Evolutionary conservation across 2,888 invertebrate species (phyloP), one percentile per base, ranked within the genome.

Genomic region (Meandrusa payeni): DNA sequence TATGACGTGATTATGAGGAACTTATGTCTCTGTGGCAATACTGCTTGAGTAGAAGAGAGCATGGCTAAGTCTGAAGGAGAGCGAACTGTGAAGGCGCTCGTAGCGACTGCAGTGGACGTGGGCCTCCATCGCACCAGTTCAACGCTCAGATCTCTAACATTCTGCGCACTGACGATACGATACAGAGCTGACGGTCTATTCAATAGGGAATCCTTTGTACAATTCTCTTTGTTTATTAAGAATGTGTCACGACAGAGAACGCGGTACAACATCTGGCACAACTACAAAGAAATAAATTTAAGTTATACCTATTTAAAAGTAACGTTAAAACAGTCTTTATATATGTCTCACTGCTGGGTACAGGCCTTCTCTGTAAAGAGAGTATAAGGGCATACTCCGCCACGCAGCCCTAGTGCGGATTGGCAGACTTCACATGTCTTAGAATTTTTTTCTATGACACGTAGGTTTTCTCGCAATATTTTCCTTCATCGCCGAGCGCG

Each of bases 121-220:
- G 66, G 64, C 11, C 59, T 50, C 68, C 69, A 68, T n/a, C 47
- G 51, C 2, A 51, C 47, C 4, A 69, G 43, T 33, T 61, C 56
- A 3, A 64, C 6, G 10, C 50, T 49, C 1, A 23, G 37, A 11
- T 51, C 37, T 12, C 48, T 51, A 17, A 40, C 17, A 19, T 46
- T 53, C 26, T 59, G 55, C 2, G 55, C 44, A 4, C 61, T 60
- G 3, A 66, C 51, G 0, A 60, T 36, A 1, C 49, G 49, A 34
- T 60, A 66, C 1, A 62, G 37, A 0, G 58, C 37, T 6, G 58
- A 58, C 0, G 57, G 59, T 5, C 54, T 52, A 19, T 23, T 39
- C 1, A 12, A n/a, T 2, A 40, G 22, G 2, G 50, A 17, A 2
- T 41, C 31, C 4, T 47, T 36, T 2, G 15, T 22, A 7, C 19